Conservation (phyloP, 1,140 invertebrate genomes). For the Venturia canescens region DNA sequence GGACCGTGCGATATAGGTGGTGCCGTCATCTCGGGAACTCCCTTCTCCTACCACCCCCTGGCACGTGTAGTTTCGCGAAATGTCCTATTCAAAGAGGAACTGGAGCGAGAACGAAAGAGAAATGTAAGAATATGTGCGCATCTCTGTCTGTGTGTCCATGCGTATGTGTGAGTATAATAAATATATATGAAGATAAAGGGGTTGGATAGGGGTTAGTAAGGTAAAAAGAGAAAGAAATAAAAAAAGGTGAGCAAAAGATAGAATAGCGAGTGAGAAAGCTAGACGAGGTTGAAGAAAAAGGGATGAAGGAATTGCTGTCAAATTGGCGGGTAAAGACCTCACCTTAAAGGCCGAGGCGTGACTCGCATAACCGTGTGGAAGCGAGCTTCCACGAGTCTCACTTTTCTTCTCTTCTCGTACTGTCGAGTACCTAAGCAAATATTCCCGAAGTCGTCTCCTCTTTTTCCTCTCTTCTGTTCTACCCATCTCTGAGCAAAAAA, state of each 20-base stretch:
- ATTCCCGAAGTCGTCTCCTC: conserved; percentile 1
- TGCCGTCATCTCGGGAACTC: conserved; percentile 66
- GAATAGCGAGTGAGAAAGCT: conserved; percentile 50
- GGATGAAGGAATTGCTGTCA: conserved; percentile 64
- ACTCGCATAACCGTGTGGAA: conserved; percentile 58
- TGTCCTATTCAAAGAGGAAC: conserved; percentile 41
- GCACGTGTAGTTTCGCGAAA: conserved; percentile 36
- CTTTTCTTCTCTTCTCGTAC: conserved; percentile 28
- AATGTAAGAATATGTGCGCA: not conserved
- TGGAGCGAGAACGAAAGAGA: conserved; percentile 20
- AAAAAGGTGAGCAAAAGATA: conserved; percentile 15
- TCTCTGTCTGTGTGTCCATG: too few relatives aligned
- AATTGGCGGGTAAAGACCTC: conserved; percentile 63
- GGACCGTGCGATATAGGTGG: conserved; percentile 61
- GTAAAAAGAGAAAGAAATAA: conserved; percentile 15
- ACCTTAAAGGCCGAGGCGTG: conserved; percentile 66
- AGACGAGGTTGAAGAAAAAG: conserved; percentile 29
- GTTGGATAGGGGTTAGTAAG: not conserved
- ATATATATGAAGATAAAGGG: not conserved
- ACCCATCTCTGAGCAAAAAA: not conserved
- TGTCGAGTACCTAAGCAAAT: conserved; percentile 39
- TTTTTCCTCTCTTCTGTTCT: conserved; percentile 6
- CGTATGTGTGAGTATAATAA: conserved; percentile 3
- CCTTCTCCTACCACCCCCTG: conserved; percentile 15
- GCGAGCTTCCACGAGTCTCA: conserved; percentile 25